Evolutionary conservation across 2,888 invertebrate species (phyloP).

Genomic region (Caenorhabditis imperialis): DNA sequence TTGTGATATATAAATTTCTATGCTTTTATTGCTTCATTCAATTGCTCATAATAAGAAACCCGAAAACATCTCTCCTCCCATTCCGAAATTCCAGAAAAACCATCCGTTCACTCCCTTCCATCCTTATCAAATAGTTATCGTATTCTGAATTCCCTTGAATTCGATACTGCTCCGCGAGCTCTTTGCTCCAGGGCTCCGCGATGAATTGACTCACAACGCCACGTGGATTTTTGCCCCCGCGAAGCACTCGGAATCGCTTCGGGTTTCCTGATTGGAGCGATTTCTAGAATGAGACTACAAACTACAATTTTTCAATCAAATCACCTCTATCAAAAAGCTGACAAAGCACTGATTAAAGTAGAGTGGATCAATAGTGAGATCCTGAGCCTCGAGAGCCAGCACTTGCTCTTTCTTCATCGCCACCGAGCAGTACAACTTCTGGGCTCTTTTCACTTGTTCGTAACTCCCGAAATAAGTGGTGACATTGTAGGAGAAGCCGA

Average conservation of each 20-base stretch:
- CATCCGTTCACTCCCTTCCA: background rate
- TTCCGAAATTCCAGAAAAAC: constrained; percentile 9
- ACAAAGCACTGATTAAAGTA: constrained; percentile 11
- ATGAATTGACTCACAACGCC: constrained; percentile 3
- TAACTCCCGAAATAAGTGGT: background rate
- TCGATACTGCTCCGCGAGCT: background rate
- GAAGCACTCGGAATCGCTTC: constrained; percentile 3
- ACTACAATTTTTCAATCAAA: background rate
- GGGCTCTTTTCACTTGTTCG: constrained; percentile 11
- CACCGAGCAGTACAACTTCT: constrained; percentile 7
- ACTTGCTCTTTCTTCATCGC: constrained; percentile 17
- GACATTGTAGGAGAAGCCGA: constrained; percentile 2
- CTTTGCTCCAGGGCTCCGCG: background rate
- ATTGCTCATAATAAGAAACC: constrained; percentile 1
- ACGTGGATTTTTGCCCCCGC: constrained; percentile 8
- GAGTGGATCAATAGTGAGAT: constrained; percentile 11
- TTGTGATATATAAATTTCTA: background rate
- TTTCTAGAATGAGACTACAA: constrained; percentile 10
- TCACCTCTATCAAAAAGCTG: constrained; percentile 1
- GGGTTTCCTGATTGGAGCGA: constrained; percentile 5
- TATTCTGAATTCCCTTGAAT: constrained; percentile 1
- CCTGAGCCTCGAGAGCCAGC: background rate
- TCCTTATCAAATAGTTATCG: background rate
- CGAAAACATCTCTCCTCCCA: constrained; percentile 8
- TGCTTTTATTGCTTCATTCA: constrained; percentile 1